phyloP scores from a whole-genome alignment of 2,113 vertebrate genomes.

The Anolis carolinensis region DNA sequence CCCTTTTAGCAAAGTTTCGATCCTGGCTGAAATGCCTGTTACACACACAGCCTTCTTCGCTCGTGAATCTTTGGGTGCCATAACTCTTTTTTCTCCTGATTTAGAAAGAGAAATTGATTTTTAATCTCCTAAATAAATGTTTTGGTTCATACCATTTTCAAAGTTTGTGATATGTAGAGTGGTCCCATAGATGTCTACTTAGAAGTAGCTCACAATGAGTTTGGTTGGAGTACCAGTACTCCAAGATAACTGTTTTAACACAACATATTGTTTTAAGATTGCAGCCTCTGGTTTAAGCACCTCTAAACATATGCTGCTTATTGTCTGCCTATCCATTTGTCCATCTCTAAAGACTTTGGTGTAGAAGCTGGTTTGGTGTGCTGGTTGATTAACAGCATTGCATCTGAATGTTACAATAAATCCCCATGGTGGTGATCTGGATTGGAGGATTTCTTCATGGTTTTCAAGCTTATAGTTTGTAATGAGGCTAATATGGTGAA shows the following conservation, averaged over 20 bases:
- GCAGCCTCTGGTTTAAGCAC: background rate
- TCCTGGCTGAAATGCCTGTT: background rate
- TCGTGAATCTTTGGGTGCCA: conserved; percentile 47
- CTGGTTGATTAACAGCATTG: background rate
- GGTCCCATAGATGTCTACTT: background rate
- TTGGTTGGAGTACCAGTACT: background rate
- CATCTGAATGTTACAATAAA: background rate
- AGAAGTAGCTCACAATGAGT: background rate
- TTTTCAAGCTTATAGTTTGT: background rate
- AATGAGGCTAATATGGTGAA: background rate
- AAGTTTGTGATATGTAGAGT: background rate
- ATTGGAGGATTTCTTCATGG: background rate
- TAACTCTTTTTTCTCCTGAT: conserved; percentile 45
- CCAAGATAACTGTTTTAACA: background rate
- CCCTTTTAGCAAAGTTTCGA: background rate
- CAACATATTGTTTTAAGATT: too few relatives aligned
- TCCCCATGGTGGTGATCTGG: background rate
- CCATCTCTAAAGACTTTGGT: too few relatives aligned
- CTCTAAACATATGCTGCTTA: background rate
- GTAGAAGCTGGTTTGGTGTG: background rate
- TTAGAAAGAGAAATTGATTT: conserved; percentile 35
- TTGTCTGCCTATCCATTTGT: too few relatives aligned
- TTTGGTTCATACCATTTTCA: conserved; percentile 10
- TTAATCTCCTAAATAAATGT: conserved; percentile 20
- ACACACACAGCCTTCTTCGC: background rate